Evolutionary conservation across 1,140 invertebrate species (phyloP), one percentile per base, ranked within the genome.

Genomic region (Zaprionus vittiger): DNA sequence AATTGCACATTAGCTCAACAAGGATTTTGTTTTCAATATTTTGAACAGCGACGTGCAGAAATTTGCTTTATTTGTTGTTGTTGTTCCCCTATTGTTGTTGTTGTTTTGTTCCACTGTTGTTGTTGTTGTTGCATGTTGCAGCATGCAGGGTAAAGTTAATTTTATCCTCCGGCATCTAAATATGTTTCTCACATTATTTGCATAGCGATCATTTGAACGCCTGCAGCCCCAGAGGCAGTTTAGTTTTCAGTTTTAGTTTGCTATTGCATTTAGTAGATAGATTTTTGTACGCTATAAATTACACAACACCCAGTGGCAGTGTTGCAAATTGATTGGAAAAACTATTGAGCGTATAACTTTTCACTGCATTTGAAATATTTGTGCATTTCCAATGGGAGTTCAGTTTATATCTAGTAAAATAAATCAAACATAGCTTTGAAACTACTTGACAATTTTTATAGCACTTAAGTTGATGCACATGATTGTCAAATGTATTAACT

Each of bases 1-100:
- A 76, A 87, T 60, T 80, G 52, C 78, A 81, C 78, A 87, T 89
- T 84, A 84, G 85, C 85, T 70, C 63, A 78, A 79, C 72, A 84
- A 89, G 84, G 78, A 76, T 81, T 83, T 66, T 78, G 70, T 73
- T 87, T 72, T 75, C 84, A 89, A 84, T 81, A 72, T 65, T 61
- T 65, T 61, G 77, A 69, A 81, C 79, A 60, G 49, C 65, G 54
- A 79, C 57, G 22, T 66, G 56, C 41, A 57, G 55, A 26, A 70
- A 47, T 20, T 49, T 34, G 44, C 15, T 31, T 7, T 70, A 20
- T 44, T 41, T 38, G 26, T 37, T 49, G 61, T 5, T 41, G 44
- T 57, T 65, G 28, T 54, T 31, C 22, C 47, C 34, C n/a, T 67
- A 14, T 28, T 72, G 41, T 57, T 54, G 2, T 64, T 67, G 24